phyloP scores from a whole-genome alignment of 2,797 vertebrate species.

The Halcyon chelicuti region DNA sequence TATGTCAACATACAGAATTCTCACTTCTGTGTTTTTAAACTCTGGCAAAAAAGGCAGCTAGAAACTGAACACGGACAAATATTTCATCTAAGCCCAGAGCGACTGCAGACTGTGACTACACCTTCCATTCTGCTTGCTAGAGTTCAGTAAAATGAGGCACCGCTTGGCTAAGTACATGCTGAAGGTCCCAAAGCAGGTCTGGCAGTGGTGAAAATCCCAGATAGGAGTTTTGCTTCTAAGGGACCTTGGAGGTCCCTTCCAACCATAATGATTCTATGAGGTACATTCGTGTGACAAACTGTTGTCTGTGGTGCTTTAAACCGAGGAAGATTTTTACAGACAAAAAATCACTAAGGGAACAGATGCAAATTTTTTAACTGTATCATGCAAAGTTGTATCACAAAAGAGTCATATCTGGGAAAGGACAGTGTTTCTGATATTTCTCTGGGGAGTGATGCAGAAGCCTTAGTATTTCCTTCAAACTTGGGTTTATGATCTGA shows the following conservation, averaged over 20 bases:
- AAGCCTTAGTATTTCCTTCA: not conserved
- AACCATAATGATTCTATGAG: no score
- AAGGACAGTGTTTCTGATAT: not conserved
- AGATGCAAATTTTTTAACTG: not conserved
- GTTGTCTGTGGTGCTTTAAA: not conserved
- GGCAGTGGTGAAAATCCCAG: not conserved
- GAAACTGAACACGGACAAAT: not conserved
- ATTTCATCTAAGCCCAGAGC: not conserved
- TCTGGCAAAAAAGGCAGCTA: not conserved
- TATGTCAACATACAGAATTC: not conserved
- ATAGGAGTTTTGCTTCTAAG: not conserved
- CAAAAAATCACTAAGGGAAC: not conserved
- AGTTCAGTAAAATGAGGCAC: not conserved
- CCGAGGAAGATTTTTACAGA: not conserved
- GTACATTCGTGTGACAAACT: not conserved
- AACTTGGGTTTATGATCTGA: not conserved
- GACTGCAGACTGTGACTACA: not conserved
- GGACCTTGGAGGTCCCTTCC: no score
- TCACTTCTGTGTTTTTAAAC: not conserved
- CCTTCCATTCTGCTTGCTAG: not conserved
- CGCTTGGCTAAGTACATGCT: not conserved
- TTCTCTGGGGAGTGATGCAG: not conserved
- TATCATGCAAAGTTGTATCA: not conserved
- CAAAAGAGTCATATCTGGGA: not conserved
- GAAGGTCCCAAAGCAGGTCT: not conserved